These are phyloP conservation scores for Pachydiplax longipennis DNA, from an alignment of 2,888 invertebrate species.

Conservation along the genomic window DNA sequence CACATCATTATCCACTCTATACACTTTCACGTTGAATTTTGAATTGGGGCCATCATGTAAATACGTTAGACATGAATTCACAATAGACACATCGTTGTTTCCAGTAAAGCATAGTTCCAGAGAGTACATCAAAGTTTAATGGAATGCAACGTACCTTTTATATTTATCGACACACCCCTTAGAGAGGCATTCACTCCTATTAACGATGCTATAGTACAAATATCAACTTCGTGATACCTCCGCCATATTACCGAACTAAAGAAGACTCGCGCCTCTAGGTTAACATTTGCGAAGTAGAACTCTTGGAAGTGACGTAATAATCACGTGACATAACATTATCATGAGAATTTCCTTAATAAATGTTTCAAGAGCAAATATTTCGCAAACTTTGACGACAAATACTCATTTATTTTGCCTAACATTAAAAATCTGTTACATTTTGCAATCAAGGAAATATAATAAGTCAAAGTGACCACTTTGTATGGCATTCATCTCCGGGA, in stretches of 20 bases:
- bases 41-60: neutral
- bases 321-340: constrained; percentile 18
- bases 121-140: neutral
- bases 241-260: constrained; percentile 30
- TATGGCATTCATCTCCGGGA: no score
- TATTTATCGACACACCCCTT: constrained; percentile 1
- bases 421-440: no score
- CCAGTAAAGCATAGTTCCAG: neutral
- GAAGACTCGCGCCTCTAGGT: constrained; percentile 43
- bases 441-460: no score
- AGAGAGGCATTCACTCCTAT: constrained; percentile 9
- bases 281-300: constrained; percentile 31
- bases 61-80: neutral
- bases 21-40: constrained; percentile 23
- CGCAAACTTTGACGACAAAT: no score
- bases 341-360: neutral
- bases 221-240: constrained; percentile 30
- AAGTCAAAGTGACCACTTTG: no score
- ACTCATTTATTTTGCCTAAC: no score
- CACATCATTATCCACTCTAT: neutral
- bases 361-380: no score
- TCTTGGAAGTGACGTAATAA: constrained; percentile 27
- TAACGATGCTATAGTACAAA: constrained; percentile 10
- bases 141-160: constrained; percentile 13
- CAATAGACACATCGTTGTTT: neutral